Conservation (phyloP, 2,113 vertebrate genomes). For the Coptodon bakossiorum region DNA sequence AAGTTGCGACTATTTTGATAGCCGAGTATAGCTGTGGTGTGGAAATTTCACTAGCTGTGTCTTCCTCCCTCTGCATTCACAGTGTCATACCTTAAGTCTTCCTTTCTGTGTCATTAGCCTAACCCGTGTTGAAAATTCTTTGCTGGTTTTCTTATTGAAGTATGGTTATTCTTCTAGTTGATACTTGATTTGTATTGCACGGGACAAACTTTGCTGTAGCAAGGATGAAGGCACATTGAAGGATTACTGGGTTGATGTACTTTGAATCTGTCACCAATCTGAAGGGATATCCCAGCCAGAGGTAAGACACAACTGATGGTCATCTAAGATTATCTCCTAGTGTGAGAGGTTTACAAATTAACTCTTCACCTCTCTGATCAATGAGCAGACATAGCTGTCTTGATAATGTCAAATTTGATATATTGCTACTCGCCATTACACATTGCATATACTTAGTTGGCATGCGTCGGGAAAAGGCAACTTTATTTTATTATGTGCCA, state of each 20-base stretch:
- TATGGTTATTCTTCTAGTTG: not conserved
- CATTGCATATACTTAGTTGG: not conserved
- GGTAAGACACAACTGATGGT: not conserved
- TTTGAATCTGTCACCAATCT: not conserved
- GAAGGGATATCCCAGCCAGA: not conserved
- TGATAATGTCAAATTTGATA: not conserved
- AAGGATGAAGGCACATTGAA: not conserved
- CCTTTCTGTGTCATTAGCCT: not conserved
- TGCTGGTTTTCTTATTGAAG: not conserved
- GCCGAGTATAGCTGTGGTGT: not conserved
- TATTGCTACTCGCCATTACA: not conserved
- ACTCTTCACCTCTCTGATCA: not conserved
- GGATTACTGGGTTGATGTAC: slow-evolving; percentile 6
- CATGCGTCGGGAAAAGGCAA: not conserved
- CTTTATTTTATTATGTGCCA: not conserved
- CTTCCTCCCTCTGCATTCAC: not conserved
- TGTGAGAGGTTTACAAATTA: slow-evolving; percentile 8
- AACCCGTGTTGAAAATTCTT: not conserved
- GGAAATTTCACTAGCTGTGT: not conserved
- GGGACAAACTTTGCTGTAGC: not conserved
- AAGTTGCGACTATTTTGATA: not conserved
- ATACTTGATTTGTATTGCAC: not conserved
- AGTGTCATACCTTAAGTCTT: not conserved
- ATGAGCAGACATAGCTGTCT: not conserved
- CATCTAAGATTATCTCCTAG: not conserved